Conservation (phyloP, 2,888 invertebrate species). For the Siphlonurus alternatus region DNA sequence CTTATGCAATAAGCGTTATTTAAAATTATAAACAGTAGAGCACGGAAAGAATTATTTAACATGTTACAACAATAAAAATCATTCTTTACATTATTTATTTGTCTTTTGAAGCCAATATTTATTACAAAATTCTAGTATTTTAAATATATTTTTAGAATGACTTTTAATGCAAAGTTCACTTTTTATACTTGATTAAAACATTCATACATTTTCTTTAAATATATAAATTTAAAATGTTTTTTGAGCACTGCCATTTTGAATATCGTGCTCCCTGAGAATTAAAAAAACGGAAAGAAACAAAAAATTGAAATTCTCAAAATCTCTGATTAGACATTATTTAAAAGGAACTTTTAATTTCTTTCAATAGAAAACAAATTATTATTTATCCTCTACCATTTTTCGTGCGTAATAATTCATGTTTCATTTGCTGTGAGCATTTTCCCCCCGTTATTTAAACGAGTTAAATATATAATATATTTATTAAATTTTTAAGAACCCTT, state of each 20-base stretch:
- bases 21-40: background rate
- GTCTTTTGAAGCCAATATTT: background rate
- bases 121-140: no score
- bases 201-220: no score
- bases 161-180: no score
- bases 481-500: background rate
- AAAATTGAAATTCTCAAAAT: background rate
- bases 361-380: background rate
- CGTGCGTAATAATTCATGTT: background rate
- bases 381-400: background rate
- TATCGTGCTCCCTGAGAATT: constrained; percentile 1
- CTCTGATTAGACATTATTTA: no score
- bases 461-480: background rate
- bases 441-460: background rate
- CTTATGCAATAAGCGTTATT: no score
- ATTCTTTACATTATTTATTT: background rate
- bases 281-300: background rate
- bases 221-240: background rate
- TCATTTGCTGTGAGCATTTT: constrained; percentile 2
- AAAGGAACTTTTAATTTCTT: background rate
- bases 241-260: background rate
- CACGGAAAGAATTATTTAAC: background rate
- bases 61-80: background rate
- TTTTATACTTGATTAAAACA: no score
- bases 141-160: no score